Evolutionary conservation across 2,113 vertebrate species (phyloP).

Genomic region (cat (Felis catus)): F.catus_Fca126_mat1.0 CM031414.1:109925001-109925500

Average conservation of each 20-base stretch:
- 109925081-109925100: too few relatives aligned
- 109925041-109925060: too few relatives aligned
- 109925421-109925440: constrained; percentile 54
- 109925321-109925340: constrained; percentile 2
- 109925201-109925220: neutral
- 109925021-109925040: too few relatives aligned
- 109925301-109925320: constrained; percentile 13
- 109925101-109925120: too few relatives aligned
- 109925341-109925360: constrained; percentile 8
- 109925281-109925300: neutral
- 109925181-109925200: neutral
- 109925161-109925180: neutral
- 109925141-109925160: too few relatives aligned
- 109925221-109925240: neutral
- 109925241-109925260: neutral
- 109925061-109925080: too few relatives aligned
- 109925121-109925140: too few relatives aligned
- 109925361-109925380: neutral
- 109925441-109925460: constrained; percentile 5
- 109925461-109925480: constrained; percentile 26
- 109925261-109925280: neutral
- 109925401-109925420: constrained; percentile 33
- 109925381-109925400: constrained; percentile 15
- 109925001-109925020: too few relatives aligned
- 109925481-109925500: constrained; percentile 63